A percentile compares a stretch with the other conserved stretches of the same genome.
These are phyloP conservation scores for Casuarius casuarius DNA, from an alignment of 2,113 vertebrate species.

Conservation along the genomic window DNA sequence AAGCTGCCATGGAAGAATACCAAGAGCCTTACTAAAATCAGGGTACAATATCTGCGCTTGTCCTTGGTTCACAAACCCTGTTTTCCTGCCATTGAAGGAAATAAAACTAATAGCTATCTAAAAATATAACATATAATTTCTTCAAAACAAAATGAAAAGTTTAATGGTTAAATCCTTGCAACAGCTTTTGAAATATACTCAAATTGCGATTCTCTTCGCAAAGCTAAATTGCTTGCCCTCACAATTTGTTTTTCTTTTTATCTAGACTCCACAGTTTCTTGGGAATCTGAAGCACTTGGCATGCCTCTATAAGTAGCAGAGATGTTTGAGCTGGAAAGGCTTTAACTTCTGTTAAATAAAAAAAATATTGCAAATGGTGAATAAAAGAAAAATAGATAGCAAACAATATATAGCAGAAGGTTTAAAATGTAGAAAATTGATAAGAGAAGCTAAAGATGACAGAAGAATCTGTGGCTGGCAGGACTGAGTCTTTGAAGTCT, in stretches of 20 bases:
- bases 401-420: not conserved
- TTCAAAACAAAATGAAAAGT: not conserved
- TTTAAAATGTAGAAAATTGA: not conserved
- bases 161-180: not conserved
- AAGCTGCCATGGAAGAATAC: not conserved
- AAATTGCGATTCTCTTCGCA: not conserved
- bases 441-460: not conserved
- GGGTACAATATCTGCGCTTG: not conserved
- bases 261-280: not conserved
- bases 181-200: not conserved
- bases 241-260: not conserved
- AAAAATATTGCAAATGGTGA: not conserved
- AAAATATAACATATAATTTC: not conserved
- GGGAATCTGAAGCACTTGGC: not conserved
- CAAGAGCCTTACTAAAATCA: not conserved
- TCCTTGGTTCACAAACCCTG: not conserved
- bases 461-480: not conserved
- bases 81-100: not conserved
- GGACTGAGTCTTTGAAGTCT: not conserved
- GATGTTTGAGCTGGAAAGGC: not conserved
- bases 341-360: not conserved
- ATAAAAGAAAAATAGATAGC: not conserved
- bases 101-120: not conserved
- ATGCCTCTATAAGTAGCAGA: not conserved
- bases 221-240: not conserved